phyloP scores from a whole-genome alignment of 2,113 vertebrate species.

The Equus quagga region DNA sequence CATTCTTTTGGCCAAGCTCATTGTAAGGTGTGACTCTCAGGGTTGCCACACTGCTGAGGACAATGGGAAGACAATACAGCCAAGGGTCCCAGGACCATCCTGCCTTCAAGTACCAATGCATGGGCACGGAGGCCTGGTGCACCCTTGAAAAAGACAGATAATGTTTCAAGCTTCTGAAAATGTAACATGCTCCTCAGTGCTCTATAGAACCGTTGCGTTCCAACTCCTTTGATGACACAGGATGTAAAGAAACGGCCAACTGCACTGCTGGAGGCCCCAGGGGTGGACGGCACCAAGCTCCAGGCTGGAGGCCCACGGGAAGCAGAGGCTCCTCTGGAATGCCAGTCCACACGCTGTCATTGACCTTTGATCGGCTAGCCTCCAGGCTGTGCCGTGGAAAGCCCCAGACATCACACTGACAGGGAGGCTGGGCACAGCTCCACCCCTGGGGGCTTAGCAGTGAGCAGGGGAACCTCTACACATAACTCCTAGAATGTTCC shows the following conservation, averaged over 20 bases:
- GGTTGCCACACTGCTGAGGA: background rate
- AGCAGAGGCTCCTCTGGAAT: background rate
- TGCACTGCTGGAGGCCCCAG: background rate
- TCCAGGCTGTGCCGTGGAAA: conserved; percentile 68
- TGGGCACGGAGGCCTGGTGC: too few relatives aligned
- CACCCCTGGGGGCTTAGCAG: conserved; percentile 65
- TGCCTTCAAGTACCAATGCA: background rate
- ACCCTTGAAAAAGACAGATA: background rate
- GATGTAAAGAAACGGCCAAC: background rate
- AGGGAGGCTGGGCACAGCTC: conserved; percentile 79
- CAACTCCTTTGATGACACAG: background rate
- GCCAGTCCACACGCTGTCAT: conserved; percentile 62
- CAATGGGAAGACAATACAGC: background rate
- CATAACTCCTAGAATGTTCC: background rate
- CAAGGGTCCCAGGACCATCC: background rate
- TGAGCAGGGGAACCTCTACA: background rate
- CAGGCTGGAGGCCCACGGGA: fast-evolving
- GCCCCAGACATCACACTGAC: conserved; percentile 79
- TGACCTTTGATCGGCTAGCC: conserved; percentile 70
- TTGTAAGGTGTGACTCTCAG: background rate
- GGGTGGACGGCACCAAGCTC: background rate
- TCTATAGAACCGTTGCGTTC: background rate
- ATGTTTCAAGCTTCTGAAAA: background rate
- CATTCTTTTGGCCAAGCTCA: background rate
- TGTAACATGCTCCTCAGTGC: background rate